Conservation (phyloP, 2,797 vertebrate species). For the Simalia tracyae region DNA sequence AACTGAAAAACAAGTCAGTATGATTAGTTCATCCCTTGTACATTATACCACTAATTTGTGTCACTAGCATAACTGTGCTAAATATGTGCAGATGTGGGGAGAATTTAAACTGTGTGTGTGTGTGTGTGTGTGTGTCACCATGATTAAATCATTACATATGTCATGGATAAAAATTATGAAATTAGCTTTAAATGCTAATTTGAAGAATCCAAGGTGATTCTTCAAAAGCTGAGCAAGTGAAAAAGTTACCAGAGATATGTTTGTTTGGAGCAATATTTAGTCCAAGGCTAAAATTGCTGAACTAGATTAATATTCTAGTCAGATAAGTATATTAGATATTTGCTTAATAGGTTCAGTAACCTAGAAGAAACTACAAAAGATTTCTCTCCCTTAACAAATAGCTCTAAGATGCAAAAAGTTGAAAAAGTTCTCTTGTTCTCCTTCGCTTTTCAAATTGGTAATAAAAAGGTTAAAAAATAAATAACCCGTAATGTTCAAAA, state of each 20-base stretch:
- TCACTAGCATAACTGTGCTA: neutral
- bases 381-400: conserved; percentile 4
- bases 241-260: neutral
- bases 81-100: neutral
- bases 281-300: neutral
- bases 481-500: neutral
- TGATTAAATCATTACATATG: neutral
- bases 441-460: neutral
- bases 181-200: neutral
- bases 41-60: neutral
- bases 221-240: neutral
- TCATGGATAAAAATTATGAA: neutral
- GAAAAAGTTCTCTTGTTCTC: neutral
- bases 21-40: neutral
- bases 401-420: conserved; percentile 15
- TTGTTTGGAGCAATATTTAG: neutral
- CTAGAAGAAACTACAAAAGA: neutral
- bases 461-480: neutral
- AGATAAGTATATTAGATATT: neutral
- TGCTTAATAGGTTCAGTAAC: neutral
- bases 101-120: neutral
- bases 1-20: neutral
- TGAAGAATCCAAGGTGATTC: neutral
- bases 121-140: neutral
- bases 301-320: neutral